Conservation (phyloP, 1,140 invertebrate genomes). For the Ooceraea biroi region DNA sequence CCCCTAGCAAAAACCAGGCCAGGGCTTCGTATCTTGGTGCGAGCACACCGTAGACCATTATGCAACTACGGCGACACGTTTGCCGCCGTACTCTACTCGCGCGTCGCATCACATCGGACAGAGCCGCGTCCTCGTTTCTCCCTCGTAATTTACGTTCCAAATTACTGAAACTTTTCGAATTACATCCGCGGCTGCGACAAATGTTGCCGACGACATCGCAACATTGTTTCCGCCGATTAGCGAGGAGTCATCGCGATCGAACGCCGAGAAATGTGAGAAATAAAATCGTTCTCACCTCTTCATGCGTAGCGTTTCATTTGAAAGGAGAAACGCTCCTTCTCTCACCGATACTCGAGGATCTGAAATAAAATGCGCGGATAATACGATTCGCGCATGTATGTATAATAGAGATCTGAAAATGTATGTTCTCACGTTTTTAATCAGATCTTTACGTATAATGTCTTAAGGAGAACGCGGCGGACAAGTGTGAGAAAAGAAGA, state of each 20-base stretch:
- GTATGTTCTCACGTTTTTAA: no score
- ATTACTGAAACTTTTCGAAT: conserved; percentile 77
- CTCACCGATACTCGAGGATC: no score
- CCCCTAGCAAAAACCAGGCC: conserved; percentile 80
- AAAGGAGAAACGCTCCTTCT: no score
- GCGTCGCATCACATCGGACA: conserved; percentile 21
- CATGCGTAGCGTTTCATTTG: no score
- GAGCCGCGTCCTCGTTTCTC: conserved; percentile 57
- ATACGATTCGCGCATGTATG: no score
- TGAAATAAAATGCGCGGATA: no score
- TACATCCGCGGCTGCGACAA: conserved; percentile 57
- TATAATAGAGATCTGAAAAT: no score
- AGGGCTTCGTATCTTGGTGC: conserved; percentile 76
- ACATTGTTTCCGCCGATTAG: conserved; percentile 17
- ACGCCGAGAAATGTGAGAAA: neutral
- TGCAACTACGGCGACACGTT: conserved; percentile 77
- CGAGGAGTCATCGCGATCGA: neutral
- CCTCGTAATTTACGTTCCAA: conserved; percentile 74
- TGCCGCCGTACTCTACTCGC: conserved; percentile 54
- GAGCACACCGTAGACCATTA: conserved; percentile 75
- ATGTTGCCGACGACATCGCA: conserved; percentile 4
- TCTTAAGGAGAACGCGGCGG: neutral
- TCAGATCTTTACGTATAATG: neutral
- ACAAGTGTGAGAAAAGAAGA: neutral
- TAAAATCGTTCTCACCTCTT: no score